These are phyloP conservation scores for Embidobia sp. DNA, from an alignment of 2,888 invertebrate genomes.

Conservation along the genomic window DNA sequence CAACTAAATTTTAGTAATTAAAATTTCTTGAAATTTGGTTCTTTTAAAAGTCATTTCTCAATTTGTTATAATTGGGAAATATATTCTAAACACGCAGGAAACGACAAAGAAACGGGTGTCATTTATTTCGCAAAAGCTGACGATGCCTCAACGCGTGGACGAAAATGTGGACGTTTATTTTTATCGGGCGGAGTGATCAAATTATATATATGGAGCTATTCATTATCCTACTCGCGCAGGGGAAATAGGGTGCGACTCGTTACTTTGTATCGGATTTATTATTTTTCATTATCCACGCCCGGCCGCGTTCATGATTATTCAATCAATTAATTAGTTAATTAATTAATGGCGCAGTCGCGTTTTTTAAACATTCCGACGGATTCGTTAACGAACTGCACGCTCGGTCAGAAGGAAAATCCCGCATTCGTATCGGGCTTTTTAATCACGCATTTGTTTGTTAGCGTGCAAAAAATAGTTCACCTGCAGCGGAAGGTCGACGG, in stretches of 20 bases:
- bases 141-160: background rate
- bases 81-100: too few relatives aligned
- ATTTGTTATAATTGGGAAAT: too few relatives aligned
- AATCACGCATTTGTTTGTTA: too few relatives aligned
- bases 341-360: slow-evolving; percentile 1
- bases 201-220: slow-evolving; percentile 23
- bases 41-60: too few relatives aligned
- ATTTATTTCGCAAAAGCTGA: slow-evolving; percentile 4
- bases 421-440: too few relatives aligned
- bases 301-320: slow-evolving; percentile 7
- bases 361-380: slow-evolving; percentile 16
- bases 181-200: slow-evolving; percentile 19
- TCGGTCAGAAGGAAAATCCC: too few relatives aligned
- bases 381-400: too few relatives aligned
- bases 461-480: too few relatives aligned
- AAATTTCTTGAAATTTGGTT: too few relatives aligned
- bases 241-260: slow-evolving; percentile 30
- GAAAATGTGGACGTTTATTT: slow-evolving; percentile 21
- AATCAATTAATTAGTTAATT: slow-evolving; percentile 17
- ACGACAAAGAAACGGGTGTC: too few relatives aligned
- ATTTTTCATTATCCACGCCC: slow-evolving; percentile 23
- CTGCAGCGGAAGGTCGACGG: too few relatives aligned
- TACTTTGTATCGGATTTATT: slow-evolving; percentile 25
- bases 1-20: too few relatives aligned
- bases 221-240: background rate